Conservation (phyloP, 2,113 vertebrate species). For the Gambusia holbrooki region DNA sequence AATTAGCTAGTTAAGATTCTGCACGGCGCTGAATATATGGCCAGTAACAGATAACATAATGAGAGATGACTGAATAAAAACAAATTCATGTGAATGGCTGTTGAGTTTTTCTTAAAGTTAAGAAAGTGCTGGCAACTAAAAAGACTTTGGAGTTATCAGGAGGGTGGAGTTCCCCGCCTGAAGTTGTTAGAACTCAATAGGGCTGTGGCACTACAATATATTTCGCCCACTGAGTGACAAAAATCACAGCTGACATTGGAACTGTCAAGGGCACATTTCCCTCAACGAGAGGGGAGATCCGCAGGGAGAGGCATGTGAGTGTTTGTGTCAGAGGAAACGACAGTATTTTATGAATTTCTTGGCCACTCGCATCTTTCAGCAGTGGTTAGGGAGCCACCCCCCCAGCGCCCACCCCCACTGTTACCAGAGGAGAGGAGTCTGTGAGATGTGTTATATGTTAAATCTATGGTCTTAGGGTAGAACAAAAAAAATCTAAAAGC, state of each 20-base stretch:
- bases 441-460: conserved; percentile 64
- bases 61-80: conserved; percentile 9
- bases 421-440: conserved; percentile 24
- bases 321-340: conserved; percentile 61
- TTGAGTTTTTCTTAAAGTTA: conserved; percentile 20
- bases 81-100: conserved; percentile 5
- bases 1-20: conserved; percentile 36
- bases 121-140: conserved; percentile 37
- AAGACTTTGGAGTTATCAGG: conserved; percentile 36
- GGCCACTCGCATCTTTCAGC: conserved; percentile 65
- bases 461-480: conserved; percentile 59
- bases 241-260: conserved; percentile 72
- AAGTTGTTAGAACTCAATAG: conserved; percentile 58
- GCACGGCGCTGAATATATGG: not conserved
- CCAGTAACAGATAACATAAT: conserved; percentile 24
- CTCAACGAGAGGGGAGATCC: conserved; percentile 64
- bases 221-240: conserved; percentile 72
- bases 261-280: conserved; percentile 74
- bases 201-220: conserved; percentile 42
- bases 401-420: conserved; percentile 5
- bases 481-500: conserved; percentile 59
- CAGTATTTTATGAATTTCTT: conserved; percentile 73
- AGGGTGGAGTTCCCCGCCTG: conserved; percentile 30
- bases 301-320: conserved; percentile 55
- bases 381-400: conserved; percentile 38